Evolutionary conservation across 1,140 invertebrate species (phyloP).

Genomic region (Diorhabda sublineata): DNA sequence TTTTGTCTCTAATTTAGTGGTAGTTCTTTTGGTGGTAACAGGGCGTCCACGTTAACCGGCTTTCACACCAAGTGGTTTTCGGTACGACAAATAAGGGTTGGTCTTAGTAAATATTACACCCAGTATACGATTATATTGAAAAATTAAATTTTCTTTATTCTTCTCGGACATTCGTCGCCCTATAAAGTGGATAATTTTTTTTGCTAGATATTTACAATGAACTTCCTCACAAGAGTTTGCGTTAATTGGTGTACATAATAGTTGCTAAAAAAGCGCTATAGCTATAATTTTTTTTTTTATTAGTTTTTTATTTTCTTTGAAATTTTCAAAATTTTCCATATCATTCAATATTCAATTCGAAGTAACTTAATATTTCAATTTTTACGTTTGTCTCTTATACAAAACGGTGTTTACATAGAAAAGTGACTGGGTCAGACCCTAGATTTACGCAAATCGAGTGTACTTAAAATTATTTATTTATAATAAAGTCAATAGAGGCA

Average conservation of each 20-base stretch:
- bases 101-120: too few relatives aligned
- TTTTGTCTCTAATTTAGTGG: too few relatives aligned
- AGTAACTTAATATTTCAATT: background rate
- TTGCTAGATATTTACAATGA: slow-evolving; percentile 39
- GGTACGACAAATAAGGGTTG: too few relatives aligned
- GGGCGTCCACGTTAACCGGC: too few relatives aligned
- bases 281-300: background rate
- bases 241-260: slow-evolving; percentile 27
- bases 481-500: too few relatives aligned
- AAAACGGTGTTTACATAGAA: background rate
- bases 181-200: slow-evolving; percentile 30
- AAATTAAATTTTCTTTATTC: background rate
- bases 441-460: too few relatives aligned
- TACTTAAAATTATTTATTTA: too few relatives aligned
- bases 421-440: background rate
- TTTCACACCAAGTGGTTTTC: too few relatives aligned
- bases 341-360: background rate
- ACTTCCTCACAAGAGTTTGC: slow-evolving; percentile 27
- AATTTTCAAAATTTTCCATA: background rate
- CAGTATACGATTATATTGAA: too few relatives aligned
- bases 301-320: too few relatives aligned
- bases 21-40: too few relatives aligned
- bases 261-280: background rate
- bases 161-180: background rate
- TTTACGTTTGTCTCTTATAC: background rate